Conservation (phyloP, 2,797 vertebrate genomes). For the Gymnoscopelus microlampas region DNA sequence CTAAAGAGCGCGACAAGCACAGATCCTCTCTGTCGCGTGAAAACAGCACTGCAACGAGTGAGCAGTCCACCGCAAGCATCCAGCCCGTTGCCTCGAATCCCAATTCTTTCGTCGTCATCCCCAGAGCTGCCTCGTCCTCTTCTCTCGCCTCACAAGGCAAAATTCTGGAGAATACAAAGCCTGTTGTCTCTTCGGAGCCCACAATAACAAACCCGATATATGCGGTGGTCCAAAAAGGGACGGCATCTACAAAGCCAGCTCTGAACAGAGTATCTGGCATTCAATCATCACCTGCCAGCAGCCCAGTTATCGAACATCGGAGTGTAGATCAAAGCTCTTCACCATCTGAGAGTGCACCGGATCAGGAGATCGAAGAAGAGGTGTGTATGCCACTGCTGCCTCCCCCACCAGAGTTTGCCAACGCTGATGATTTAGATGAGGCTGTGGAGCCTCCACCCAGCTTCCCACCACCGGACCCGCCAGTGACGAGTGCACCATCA, state of each 20-base stretch:
- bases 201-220: conserved; percentile 16
- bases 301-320: conserved; percentile 29
- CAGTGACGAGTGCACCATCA: conserved; percentile 44
- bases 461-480: conserved; percentile 64
- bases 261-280: conserved; percentile 1
- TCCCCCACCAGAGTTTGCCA: conserved; percentile 82
- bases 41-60: conserved; percentile 55
- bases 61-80: conserved; percentile 49
- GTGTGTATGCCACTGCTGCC: conserved; percentile 69
- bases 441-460: conserved; percentile 60
- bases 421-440: conserved; percentile 60
- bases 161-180: conserved; percentile 30
- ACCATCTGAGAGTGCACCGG: conserved; percentile 13
- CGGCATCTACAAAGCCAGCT: conserved; percentile 21
- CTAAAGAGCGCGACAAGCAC: conserved; percentile 80
- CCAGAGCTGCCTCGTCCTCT: conserved; percentile 48
- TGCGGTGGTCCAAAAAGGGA: conserved; percentile 12
- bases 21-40: conserved; percentile 55
- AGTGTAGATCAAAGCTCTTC: conserved; percentile 9
- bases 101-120: conserved; percentile 63
- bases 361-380: conserved; percentile 43
- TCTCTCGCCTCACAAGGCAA: conserved; percentile 39
- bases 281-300: conserved; percentile 20
- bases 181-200: conserved; percentile 7
- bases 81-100: conserved; percentile 52